phyloP scores from a whole-genome alignment of 1,140 invertebrate genomes.

The Platorchestia sp. region DNA sequence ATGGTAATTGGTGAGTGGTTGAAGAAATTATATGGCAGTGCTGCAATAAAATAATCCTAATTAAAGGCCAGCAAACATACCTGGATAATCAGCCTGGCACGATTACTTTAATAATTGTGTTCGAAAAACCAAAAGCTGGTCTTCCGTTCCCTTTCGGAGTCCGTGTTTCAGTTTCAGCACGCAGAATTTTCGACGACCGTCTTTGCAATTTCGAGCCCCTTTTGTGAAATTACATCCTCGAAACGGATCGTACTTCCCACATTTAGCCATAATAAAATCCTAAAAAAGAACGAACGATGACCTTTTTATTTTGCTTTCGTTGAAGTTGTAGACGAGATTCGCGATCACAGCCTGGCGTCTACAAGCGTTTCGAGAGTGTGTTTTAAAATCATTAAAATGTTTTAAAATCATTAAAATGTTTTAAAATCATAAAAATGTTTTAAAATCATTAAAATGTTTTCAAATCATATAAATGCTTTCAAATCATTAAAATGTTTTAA shows the following conservation, averaged over 20 bases:
- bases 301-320: not conserved
- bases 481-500: too few species aligned
- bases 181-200: not conserved
- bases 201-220: not conserved
- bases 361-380: not conserved
- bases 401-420: too few species aligned
- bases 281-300: not conserved
- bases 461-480: too few species aligned
- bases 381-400: too few species aligned
- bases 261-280: not conserved
- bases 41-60: conserved; percentile 31
- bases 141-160: not conserved
- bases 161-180: not conserved
- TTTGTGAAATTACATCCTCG: not conserved
- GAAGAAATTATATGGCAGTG: conserved; percentile 32
- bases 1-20: conserved; percentile 21
- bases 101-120: conserved; percentile 15
- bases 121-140: not conserved
- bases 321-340: not conserved
- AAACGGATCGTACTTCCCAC: not conserved
- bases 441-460: too few species aligned
- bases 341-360: not conserved
- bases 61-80: not conserved
- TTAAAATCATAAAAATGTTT: too few species aligned
- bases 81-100: not conserved